Conservation (phyloP, 1,140 invertebrate species). For the Nomia melanderi region DNA sequence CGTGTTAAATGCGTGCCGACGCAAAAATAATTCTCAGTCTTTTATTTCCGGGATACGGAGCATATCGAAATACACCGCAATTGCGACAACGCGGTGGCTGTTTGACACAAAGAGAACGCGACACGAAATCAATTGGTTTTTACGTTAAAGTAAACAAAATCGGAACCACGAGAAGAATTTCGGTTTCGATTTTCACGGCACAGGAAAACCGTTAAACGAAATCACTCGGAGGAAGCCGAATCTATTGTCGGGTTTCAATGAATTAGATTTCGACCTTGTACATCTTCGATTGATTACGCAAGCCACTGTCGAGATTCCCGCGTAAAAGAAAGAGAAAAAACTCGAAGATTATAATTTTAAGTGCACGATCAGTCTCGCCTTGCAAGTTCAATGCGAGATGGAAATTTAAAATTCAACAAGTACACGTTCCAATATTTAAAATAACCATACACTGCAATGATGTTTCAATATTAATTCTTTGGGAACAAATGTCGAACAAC, state of each 20-base stretch:
- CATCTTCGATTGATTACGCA: constrained; percentile 26
- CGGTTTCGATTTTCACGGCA: not conserved
- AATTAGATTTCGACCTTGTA: constrained; percentile 39
- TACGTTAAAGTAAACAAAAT: too few species aligned
- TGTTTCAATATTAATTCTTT: too few species aligned
- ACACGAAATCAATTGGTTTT: not conserved
- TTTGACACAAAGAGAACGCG: not conserved
- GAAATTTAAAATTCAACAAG: too few species aligned
- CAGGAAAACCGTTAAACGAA: not conserved
- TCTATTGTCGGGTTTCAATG: constrained; percentile 24
- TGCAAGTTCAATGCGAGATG: too few species aligned
- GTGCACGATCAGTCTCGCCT: too few species aligned
- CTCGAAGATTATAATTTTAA: too few species aligned
- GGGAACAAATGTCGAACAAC: too few species aligned
- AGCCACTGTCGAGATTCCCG: constrained; percentile 11
- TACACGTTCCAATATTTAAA: too few species aligned
- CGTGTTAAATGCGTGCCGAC: not conserved
- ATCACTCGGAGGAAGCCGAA: not conserved
- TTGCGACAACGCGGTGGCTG: not conserved
- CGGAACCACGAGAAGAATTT: too few species aligned
- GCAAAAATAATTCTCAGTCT: not conserved
- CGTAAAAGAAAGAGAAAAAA: not conserved
- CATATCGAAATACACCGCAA: not conserved
- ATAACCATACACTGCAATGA: too few species aligned
- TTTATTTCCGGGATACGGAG: not conserved